Conservation (phyloP, 2,113 vertebrate genomes). For the Salvator merianae region DNA sequence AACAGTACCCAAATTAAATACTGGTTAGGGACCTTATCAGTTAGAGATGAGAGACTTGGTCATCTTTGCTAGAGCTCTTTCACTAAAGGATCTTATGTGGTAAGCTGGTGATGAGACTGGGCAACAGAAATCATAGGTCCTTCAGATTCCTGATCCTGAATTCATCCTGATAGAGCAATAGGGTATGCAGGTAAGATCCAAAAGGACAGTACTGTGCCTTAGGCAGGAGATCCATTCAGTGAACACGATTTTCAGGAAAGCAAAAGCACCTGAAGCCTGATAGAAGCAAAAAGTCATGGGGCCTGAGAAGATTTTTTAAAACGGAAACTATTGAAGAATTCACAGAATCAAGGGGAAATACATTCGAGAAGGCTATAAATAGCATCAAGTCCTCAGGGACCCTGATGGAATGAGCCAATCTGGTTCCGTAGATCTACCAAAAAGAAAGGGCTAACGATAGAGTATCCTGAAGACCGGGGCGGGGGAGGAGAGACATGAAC, state of each 20-base stretch:
- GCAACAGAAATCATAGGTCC: neutral
- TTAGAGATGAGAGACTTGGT: too few species aligned
- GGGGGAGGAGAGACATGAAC: neutral
- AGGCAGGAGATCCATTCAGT: neutral
- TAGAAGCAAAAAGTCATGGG: neutral
- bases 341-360: neutral
- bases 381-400: too few species aligned
- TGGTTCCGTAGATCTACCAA: neutral
- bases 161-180: neutral
- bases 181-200: slow-evolving; percentile 1
- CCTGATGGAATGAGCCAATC: too few species aligned
- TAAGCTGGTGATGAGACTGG: too few species aligned
- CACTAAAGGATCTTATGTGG: neutral
- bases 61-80: too few species aligned
- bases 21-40: too few species aligned
- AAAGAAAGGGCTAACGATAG: neutral
- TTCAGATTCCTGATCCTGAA: neutral
- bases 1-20: too few species aligned
- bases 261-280: neutral
- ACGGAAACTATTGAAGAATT: neutral
- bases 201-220: slow-evolving; percentile 18
- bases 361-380: neutral
- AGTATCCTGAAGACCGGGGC: neutral
- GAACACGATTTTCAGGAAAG: neutral
- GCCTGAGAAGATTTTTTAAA: neutral